phyloP scores from a whole-genome alignment of 2,113 vertebrate species.

The Loxodonta africana region DNA sequence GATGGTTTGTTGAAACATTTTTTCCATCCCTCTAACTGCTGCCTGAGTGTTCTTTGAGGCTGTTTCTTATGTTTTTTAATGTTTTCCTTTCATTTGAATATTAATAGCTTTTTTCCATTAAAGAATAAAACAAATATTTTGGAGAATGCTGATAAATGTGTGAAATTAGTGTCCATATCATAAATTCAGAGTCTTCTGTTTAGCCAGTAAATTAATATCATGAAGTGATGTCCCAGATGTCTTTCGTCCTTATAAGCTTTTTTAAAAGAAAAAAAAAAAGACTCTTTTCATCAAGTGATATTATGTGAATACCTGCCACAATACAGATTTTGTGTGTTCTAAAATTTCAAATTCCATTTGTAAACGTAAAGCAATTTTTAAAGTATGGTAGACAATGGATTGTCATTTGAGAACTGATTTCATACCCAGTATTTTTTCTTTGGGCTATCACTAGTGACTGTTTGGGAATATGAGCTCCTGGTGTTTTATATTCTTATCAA shows the following conservation, averaged over 20 bases:
- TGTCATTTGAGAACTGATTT: not conserved
- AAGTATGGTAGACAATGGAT: not conserved
- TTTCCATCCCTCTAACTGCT: slow-evolving; percentile 80
- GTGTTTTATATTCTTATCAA: not conserved
- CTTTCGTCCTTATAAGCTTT: not conserved
- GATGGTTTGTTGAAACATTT: slow-evolving; percentile 80
- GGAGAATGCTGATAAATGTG: slow-evolving; percentile 86
- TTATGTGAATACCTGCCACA: accelerated
- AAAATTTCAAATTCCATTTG: not conserved
- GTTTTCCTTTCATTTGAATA: slow-evolving; percentile 84
- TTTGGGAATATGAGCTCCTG: not conserved
- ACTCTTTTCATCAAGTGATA: not conserved
- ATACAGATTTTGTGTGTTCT: accelerated
- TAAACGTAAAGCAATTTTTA: no score
- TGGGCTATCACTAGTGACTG: not conserved
- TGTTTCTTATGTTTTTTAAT: slow-evolving; percentile 88
- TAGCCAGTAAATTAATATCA: not conserved
- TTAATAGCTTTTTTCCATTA: slow-evolving; percentile 89
- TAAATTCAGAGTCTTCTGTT: slow-evolving; percentile 32
- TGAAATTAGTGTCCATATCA: slow-evolving; percentile 60
- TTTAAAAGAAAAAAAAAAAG: not conserved
- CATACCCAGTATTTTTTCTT: accelerated
- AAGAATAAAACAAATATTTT: slow-evolving; percentile 92
- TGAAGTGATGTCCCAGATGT: not conserved
- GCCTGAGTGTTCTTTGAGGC: slow-evolving; percentile 85